phyloP scores from a whole-genome alignment of 2,888 invertebrate genomes.

The Allygus modestus region DNA sequence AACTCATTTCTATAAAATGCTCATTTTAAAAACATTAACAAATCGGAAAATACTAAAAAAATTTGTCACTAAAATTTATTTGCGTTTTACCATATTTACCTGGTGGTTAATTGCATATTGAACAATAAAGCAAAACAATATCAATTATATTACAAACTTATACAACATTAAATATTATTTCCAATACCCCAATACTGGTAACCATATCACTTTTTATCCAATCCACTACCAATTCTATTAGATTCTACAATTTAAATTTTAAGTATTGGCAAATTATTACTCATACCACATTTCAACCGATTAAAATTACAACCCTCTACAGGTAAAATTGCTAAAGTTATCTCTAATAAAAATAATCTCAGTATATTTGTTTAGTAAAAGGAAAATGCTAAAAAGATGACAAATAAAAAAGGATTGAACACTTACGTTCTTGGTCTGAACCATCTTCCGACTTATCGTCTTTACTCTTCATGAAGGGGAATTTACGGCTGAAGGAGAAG shows the following conservation, averaged over 20 bases:
- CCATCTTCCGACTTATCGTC: slow-evolving; percentile 98
- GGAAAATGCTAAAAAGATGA: background rate
- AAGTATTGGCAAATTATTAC: background rate
- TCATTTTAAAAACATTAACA: no score
- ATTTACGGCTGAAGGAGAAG: slow-evolving; percentile 97
- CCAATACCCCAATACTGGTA: background rate
- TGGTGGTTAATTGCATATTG: no score
- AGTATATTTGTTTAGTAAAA: background rate
- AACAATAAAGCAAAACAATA: no score
- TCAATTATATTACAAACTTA: background rate
- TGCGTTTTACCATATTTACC: no score
- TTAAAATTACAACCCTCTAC: background rate
- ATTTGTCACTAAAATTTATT: no score
- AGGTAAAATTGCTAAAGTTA: background rate
- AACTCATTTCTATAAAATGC: no score
- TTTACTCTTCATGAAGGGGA: slow-evolving; percentile 99
- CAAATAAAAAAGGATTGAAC: background rate
- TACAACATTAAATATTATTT: background rate
- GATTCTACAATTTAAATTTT: background rate
- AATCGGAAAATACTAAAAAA: no score
- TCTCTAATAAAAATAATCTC: background rate
- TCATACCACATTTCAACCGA: background rate
- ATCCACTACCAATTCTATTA: background rate
- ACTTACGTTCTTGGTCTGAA: slow-evolving; percentile 99
- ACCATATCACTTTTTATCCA: background rate